phyloP scores from a whole-genome alignment of 2,113 vertebrate genomes.

The Phyllostomus discolor region DNA sequence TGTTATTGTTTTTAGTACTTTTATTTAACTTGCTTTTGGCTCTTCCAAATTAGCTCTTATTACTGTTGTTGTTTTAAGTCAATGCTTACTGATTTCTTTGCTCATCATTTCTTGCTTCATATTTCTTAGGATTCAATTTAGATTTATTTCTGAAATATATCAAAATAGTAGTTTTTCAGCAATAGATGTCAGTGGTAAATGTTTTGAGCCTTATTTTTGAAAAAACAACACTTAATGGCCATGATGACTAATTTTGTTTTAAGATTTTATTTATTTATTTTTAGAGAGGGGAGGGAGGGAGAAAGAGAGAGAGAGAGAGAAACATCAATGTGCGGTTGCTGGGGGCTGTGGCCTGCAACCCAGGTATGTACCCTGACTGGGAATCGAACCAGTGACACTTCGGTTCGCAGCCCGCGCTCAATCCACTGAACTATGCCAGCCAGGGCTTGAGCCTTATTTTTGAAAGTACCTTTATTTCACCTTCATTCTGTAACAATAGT shows the following conservation, averaged over 20 bases:
- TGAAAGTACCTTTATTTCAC: neutral
- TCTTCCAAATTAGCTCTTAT: neutral
- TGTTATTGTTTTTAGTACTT: neutral
- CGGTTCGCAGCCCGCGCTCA: too few species aligned
- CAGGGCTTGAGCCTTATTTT: neutral
- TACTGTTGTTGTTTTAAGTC: neutral
- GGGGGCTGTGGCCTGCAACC: too few species aligned
- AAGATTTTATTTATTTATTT: too few species aligned
- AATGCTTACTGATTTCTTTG: neutral
- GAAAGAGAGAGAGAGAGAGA: too few species aligned
- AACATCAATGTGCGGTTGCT: too few species aligned
- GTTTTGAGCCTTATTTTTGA: neutral
- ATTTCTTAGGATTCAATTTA: neutral
- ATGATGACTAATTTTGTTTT: too few species aligned
- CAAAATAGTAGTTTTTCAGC: neutral
- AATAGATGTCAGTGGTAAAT: neutral
- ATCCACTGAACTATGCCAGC: too few species aligned
- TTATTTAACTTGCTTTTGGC: neutral
- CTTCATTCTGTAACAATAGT: neutral
- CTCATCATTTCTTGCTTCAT: neutral
- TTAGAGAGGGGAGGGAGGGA: too few species aligned
- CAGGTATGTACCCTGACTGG: too few species aligned
- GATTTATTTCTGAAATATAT: neutral
- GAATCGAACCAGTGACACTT: too few species aligned
- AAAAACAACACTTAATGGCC: neutral